Percentiles rank a stretch among this genome's conserved stretches.
phyloP scores from a whole-genome alignment of 2,113 vertebrate species.

The Actenoides hombroni region DNA sequence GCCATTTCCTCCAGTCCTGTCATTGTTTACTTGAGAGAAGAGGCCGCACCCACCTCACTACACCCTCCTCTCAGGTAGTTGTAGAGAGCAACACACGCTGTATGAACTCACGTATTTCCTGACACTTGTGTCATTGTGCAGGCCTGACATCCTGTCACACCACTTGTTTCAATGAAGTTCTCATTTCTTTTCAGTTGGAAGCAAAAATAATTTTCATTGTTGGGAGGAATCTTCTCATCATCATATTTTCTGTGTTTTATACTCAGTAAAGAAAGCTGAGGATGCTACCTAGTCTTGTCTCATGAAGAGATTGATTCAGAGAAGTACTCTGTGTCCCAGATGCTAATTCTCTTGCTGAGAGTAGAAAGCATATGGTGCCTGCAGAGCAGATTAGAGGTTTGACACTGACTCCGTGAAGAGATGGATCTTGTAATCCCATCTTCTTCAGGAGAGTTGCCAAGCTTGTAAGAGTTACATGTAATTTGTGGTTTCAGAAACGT shows the following conservation, averaged over 20 bases:
- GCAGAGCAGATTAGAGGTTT: background rate
- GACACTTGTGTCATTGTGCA: background rate
- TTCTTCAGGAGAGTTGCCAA: background rate
- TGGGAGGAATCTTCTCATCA: background rate
- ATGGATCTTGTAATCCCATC: background rate
- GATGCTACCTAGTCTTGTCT: background rate
- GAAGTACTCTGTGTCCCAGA: background rate
- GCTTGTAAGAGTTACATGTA: background rate
- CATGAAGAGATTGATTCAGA: background rate
- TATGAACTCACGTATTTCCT: background rate
- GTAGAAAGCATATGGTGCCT: background rate
- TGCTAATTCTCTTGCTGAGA: background rate
- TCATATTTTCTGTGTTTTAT: background rate
- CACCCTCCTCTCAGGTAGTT: too few species aligned
- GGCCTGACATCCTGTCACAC: background rate
- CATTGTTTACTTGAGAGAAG: too few species aligned
- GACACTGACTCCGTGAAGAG: background rate
- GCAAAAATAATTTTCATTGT: background rate
- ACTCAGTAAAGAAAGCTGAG: background rate
- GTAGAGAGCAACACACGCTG: background rate
- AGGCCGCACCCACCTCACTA: too few species aligned
- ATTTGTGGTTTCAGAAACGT: background rate
- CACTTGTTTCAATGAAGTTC: background rate
- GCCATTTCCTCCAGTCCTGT: too few species aligned
- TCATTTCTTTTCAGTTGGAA: background rate